Evolutionary conservation across 37 sponge, comb jelly and placozoan species (phyloP).

Genomic region (Diacarnus erythraeanus): DNA sequence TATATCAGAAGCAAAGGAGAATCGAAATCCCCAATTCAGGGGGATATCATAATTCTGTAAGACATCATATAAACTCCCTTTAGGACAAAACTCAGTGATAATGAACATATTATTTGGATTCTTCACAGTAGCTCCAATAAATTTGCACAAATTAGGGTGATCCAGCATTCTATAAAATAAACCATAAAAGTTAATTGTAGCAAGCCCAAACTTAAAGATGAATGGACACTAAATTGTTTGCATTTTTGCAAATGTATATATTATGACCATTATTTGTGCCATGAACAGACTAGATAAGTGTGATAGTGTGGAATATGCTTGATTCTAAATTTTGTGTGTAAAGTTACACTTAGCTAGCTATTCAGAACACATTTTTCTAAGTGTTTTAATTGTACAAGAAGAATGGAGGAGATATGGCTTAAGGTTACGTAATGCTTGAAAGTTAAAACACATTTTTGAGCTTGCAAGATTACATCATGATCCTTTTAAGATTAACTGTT

Average conservation of each 20-base stretch:
- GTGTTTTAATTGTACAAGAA: too few species aligned
- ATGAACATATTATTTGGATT: constrained; percentile 50
- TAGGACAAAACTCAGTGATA: constrained; percentile 89
- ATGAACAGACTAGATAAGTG: too few species aligned
- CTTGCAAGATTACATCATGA: too few species aligned
- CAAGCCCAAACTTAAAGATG: not conserved
- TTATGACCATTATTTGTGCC: too few species aligned
- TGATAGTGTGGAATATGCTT: too few species aligned
- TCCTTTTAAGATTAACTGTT: too few species aligned
- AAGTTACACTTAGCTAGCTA: too few species aligned
- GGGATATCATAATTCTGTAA: constrained; percentile 90
- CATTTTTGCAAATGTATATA: not conserved
- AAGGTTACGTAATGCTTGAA: too few species aligned
- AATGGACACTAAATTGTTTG: not conserved
- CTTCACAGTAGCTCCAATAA: constrained; percentile 74
- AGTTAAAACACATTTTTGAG: too few species aligned
- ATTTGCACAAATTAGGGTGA: constrained; percentile 88
- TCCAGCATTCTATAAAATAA: constrained; percentile 71
- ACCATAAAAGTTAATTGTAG: not conserved
- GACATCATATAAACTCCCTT: constrained; percentile 93
- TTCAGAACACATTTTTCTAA: too few species aligned
- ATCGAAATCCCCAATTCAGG: constrained; percentile 89
- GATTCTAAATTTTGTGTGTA: too few species aligned
- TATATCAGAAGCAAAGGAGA: constrained; percentile 88
- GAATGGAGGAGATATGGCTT: too few species aligned